phyloP scores from a whole-genome alignment of 2,888 invertebrate genomes.

The Hypena proboscidalis region DNA sequence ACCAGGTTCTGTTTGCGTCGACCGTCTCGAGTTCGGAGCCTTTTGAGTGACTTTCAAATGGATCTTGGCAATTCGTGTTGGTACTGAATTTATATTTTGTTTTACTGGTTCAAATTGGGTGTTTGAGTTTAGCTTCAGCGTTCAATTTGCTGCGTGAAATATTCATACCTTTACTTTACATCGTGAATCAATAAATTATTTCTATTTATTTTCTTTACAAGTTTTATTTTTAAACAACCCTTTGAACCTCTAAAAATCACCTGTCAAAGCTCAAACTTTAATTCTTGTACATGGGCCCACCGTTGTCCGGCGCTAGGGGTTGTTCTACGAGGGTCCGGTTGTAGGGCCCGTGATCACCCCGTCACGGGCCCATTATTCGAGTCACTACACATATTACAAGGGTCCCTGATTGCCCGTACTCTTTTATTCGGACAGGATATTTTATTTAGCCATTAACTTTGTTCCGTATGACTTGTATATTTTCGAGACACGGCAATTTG shows the following conservation, averaged over 20 bases:
- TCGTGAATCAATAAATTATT: too few species aligned
- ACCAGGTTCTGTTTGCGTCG: too few species aligned
- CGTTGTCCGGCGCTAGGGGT: constrained; percentile 45
- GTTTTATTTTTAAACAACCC: constrained; percentile 7
- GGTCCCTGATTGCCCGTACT: constrained; percentile 43
- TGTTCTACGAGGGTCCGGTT: constrained; percentile 26
- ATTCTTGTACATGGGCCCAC: constrained; percentile 30
- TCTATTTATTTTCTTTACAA: constrained; percentile 17
- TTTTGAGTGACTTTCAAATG: too few species aligned
- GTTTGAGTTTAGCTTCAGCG: too few species aligned
- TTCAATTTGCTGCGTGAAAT: too few species aligned
- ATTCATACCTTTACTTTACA: too few species aligned
- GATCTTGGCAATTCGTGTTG: too few species aligned
- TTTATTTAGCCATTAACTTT: constrained; percentile 43
- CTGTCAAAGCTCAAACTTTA: constrained; percentile 13
- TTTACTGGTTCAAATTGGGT: too few species aligned
- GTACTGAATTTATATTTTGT: too few species aligned
- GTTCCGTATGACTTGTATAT: constrained; percentile 24
- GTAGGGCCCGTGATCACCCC: constrained; percentile 38
- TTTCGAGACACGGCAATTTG: too few species aligned
- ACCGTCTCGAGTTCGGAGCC: too few species aligned
- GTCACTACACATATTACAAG: constrained; percentile 52
- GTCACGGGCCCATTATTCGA: constrained; percentile 47
- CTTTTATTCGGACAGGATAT: constrained; percentile 36
- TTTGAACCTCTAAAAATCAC: constrained; percentile 1